A percentile compares a stretch with the other conserved stretches of the same genome.
Evolutionary conservation across 2,113 vertebrate species (phyloP).

Genomic region (Eira barbara): DNA sequence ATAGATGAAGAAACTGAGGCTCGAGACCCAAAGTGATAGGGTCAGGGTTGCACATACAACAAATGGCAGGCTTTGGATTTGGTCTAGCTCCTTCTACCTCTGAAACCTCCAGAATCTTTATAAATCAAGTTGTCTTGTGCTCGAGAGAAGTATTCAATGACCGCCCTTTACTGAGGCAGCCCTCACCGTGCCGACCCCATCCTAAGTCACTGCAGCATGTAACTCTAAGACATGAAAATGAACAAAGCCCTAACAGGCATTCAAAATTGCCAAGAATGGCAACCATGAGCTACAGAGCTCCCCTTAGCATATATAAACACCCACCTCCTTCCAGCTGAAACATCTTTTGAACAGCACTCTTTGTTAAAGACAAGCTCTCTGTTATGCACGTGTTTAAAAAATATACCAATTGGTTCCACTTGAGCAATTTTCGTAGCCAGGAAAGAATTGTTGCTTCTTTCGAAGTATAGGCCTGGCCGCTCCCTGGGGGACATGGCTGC

Average conservation of each 20-base stretch:
- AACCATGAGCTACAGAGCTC: neutral
- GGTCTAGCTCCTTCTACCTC: neutral
- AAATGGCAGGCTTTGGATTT: neutral
- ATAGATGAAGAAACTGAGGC: conserved; percentile 31
- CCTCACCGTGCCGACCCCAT: neutral
- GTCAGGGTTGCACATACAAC: neutral
- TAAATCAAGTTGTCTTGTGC: neutral
- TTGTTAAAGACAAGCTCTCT: neutral
- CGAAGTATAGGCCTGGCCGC: neutral
- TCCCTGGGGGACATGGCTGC: neutral
- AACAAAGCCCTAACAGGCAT: neutral
- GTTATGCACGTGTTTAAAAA: conserved; percentile 7
- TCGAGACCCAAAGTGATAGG: neutral
- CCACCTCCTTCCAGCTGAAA: conserved; percentile 19
- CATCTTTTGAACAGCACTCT: neutral
- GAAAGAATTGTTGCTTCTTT: conserved; percentile 19
- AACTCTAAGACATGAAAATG: neutral
- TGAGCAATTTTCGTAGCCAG: neutral
- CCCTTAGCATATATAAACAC: neutral
- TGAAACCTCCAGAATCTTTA: neutral
- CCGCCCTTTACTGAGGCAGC: neutral
- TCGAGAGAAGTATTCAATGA: neutral
- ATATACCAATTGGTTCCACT: neutral
- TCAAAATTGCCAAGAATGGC: neutral
- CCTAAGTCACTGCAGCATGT: neutral